Percentiles rank a stretch among this genome's conserved stretches.
Conservation (phyloP, 2,113 vertebrate species). For the Rhabdomys dilectus region DNA sequence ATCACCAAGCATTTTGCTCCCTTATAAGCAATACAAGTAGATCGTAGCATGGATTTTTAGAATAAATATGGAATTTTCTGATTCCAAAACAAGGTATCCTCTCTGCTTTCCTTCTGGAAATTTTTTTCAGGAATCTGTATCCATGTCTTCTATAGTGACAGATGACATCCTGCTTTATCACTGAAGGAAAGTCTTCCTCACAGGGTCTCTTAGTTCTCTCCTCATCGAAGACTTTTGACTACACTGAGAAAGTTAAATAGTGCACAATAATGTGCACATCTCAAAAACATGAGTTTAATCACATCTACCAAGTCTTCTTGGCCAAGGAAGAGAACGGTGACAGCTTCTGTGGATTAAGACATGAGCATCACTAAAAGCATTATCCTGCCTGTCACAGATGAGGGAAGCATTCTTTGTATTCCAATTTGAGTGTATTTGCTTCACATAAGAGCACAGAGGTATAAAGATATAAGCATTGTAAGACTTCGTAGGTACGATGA, state of each 20-base stretch:
- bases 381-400: background rate
- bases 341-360: background rate
- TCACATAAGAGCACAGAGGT: background rate
- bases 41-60: background rate
- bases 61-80: background rate
- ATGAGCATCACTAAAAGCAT: background rate
- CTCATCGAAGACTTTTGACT: background rate
- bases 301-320: background rate
- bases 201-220: background rate
- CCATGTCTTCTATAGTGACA: background rate
- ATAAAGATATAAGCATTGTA: background rate
- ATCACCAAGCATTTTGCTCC: background rate
- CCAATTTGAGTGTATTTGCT: conserved; percentile 34
- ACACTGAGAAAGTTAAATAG: background rate
- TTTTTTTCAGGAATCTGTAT: background rate
- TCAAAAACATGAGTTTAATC: background rate
- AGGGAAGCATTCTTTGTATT: background rate
- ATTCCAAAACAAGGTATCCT: background rate
- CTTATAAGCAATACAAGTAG: conserved; percentile 23
- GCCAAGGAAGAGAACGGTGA: background rate
- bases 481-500: background rate
- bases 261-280: background rate
- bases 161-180: background rate
- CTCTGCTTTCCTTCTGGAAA: background rate
- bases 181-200: background rate